phyloP scores from a whole-genome alignment of 2,113 vertebrate species.

The Tiliqua scincoides region DNA sequence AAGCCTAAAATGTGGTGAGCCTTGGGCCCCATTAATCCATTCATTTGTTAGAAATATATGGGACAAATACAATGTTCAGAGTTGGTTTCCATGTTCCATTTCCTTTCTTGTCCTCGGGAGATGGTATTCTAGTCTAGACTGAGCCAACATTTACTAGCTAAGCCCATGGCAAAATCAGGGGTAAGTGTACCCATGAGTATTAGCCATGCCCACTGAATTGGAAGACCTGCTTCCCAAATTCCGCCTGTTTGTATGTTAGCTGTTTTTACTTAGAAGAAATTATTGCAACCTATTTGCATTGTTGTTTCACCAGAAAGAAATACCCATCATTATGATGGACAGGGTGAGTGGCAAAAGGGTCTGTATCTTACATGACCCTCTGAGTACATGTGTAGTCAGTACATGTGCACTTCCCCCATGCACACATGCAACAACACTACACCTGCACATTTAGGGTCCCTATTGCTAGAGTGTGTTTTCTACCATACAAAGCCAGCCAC shows the following conservation, averaged over 20 bases:
- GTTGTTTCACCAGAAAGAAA: background rate
- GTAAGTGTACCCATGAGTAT: slow-evolving; percentile 9
- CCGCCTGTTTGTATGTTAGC: background rate
- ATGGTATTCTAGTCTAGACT: slow-evolving; percentile 53
- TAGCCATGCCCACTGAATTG: background rate
- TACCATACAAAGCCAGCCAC: too few relatives aligned
- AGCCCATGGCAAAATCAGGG: slow-evolving; percentile 30
- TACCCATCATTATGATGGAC: background rate
- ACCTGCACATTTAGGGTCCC: too few relatives aligned
- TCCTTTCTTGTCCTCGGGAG: slow-evolving; percentile 63
- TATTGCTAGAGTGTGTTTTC: too few relatives aligned
- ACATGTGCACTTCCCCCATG: too few relatives aligned
- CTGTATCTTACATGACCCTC: background rate
- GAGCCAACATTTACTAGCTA: slow-evolving; percentile 49
- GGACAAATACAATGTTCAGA: slow-evolving; percentile 43
- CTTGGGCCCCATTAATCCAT: slow-evolving; percentile 46
- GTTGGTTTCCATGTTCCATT: slow-evolving; percentile 65
- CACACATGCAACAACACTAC: too few relatives aligned
- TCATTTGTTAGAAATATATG: slow-evolving; percentile 46
- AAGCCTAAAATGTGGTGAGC: slow-evolving; percentile 4
- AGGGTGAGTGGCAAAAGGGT: background rate
- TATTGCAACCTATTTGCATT: background rate
- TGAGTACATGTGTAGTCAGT: background rate
- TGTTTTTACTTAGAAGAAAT: background rate
- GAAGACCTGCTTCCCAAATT: background rate